A percentile compares a stretch with the other conserved stretches of the same genome.
These are phyloP conservation scores for Fragum fragum DNA, from an alignment of 2,888 invertebrate species.

Conservation along the genomic window DNA sequence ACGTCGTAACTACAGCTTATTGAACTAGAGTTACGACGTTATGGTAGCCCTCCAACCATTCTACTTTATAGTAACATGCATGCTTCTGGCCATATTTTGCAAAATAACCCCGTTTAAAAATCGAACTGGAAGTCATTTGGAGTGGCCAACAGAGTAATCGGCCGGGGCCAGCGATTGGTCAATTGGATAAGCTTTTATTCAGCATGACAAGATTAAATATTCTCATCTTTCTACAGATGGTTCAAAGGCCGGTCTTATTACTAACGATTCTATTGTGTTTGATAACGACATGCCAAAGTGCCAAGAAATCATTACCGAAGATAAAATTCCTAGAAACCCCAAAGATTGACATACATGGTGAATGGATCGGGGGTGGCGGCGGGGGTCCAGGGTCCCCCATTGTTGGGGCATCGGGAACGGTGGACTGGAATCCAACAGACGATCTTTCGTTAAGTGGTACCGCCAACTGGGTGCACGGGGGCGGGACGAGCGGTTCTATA, in stretches of 20 bases:
- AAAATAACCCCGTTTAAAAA: too few species aligned
- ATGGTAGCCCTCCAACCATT: too few species aligned
- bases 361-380: background rate
- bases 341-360: slow-evolving; percentile 1
- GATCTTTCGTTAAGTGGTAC: slow-evolving; percentile 10
- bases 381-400: background rate
- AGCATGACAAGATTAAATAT: background rate
- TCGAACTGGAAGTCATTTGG: too few species aligned
- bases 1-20: too few species aligned
- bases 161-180: too few species aligned
- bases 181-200: too few species aligned
- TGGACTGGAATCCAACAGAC: background rate
- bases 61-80: too few species aligned
- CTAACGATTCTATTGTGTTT: background rate
- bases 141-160: too few species aligned
- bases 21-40: too few species aligned
- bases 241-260: background rate
- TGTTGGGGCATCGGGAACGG: background rate
- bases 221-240: background rate
- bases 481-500: background rate
- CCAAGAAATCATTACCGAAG: background rate
- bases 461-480: slow-evolving; percentile 1
- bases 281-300: background rate
- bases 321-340: background rate
- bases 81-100: too few species aligned